A percentile compares a stretch with the other conserved stretches of the same genome.
phyloP scores from a whole-genome alignment of 2,113 vertebrate genomes.

The Caranx ignobilis region DNA sequence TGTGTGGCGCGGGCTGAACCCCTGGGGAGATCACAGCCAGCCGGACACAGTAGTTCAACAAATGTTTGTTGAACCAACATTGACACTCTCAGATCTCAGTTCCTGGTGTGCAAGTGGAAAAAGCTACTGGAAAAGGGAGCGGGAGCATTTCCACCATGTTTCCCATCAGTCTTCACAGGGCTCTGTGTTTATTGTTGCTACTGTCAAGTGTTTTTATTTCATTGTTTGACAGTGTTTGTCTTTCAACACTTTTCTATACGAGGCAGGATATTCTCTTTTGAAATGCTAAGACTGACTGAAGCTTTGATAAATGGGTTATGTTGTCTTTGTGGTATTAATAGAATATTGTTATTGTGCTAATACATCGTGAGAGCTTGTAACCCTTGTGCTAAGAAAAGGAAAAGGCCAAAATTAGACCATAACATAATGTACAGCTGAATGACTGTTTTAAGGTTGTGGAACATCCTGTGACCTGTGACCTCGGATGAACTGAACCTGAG shows the following conservation, averaged over 20 bases:
- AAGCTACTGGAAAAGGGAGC: constrained; percentile 59
- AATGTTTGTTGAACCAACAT: constrained; percentile 66
- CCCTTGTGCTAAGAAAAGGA: constrained; percentile 24
- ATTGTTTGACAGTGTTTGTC: constrained; percentile 75
- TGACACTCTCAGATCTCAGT: constrained; percentile 65
- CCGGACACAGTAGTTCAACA: constrained; percentile 46
- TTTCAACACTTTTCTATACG: constrained; percentile 50
- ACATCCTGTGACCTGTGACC: constrained; percentile 4
- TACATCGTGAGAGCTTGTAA: constrained; percentile 39
- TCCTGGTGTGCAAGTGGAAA: constrained; percentile 64
- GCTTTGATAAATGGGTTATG: constrained; percentile 68
- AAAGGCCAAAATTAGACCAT: constrained; percentile 33
- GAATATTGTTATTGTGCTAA: constrained; percentile 66
- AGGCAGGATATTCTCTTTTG: constrained; percentile 73
- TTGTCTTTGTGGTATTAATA: constrained; percentile 70
- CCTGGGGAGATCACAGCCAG: constrained; percentile 57
- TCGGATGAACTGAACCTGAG: neutral
- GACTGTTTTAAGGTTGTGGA: neutral
- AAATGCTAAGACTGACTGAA: constrained; percentile 26
- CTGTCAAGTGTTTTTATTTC: constrained; percentile 57
- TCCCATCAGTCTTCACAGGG: constrained; percentile 71
- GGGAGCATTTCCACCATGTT: constrained; percentile 57
- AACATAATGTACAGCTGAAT: constrained; percentile 24
- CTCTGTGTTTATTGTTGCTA: constrained; percentile 69
- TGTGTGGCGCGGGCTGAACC: constrained; percentile 5